A percentile compares a stretch with the other conserved stretches of the same genome.
Conservation (phyloP, 2,113 vertebrate genomes). For the Benitochromis conjunctus region DNA sequence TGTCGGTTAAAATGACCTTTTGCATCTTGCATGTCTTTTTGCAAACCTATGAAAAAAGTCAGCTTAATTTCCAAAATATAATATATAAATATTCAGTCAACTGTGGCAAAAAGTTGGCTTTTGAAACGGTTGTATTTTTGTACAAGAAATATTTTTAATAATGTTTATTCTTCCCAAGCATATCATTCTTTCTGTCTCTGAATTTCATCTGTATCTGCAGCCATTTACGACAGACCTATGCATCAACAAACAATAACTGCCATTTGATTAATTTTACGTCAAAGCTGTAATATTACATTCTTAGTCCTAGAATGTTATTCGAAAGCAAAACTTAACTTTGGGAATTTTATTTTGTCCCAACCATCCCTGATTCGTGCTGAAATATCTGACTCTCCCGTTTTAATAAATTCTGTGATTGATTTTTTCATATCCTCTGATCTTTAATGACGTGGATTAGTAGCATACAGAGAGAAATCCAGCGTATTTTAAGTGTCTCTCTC, state of each 20-base stretch:
- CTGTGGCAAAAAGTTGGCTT: not conserved
- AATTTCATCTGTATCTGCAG: not conserved
- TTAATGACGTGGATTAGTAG: not conserved
- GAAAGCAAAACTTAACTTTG: not conserved
- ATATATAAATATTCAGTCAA: not conserved
- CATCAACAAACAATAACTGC: not conserved
- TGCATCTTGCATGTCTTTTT: not conserved
- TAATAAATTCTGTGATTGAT: not conserved
- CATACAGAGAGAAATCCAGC: not conserved
- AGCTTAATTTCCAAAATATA: not conserved
- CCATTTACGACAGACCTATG: not conserved
- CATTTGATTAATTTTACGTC: not conserved
- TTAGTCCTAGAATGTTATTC: not conserved
- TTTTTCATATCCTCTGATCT: not conserved
- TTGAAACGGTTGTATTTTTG: not conserved
- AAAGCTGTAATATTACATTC: not conserved
- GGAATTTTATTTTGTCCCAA: not conserved
- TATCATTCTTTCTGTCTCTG: not conserved
- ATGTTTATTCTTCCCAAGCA: not conserved
- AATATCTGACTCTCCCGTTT: not conserved
- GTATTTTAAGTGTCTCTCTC: not conserved
- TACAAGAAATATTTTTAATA: not conserved
- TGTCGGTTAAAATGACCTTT: not conserved
- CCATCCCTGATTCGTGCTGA: not conserved
- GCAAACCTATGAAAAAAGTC: not conserved